phyloP scores from a whole-genome alignment of 2,888 invertebrate species.

The Agrilus cyanescens region DNA sequence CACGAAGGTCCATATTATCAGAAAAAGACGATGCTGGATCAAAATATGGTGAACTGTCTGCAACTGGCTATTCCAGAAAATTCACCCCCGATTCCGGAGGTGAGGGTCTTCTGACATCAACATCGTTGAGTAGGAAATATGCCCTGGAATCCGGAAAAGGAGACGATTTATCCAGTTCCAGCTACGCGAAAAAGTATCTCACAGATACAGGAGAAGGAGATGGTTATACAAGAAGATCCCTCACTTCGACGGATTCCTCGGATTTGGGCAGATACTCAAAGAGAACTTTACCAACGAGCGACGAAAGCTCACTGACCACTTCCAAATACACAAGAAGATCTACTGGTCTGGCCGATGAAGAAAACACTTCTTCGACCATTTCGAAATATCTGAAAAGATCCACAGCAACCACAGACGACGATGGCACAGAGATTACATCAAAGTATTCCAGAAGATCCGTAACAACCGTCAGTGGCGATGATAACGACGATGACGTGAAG shows the following conservation, averaged over 20 bases:
- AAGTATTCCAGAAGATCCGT: constrained; percentile 8
- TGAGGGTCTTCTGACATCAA: constrained; percentile 3
- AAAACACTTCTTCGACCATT: constrained; percentile 11
- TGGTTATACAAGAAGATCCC: constrained; percentile 5
- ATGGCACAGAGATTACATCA: constrained; percentile 3
- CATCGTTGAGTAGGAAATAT: constrained; percentile 4
- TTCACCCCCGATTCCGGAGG: constrained; percentile 2
- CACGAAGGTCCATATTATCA: constrained; percentile 14
- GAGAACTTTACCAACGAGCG: constrained; percentile 19
- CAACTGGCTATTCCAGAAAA: constrained; percentile 2
- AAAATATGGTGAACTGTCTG: constrained; percentile 10
- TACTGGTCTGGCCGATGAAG: constrained; percentile 6
- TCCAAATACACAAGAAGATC: constrained; percentile 10
- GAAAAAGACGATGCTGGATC: constrained; percentile 7
- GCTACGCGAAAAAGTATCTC: constrained; percentile 7
- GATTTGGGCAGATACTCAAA: constrained; percentile 18
- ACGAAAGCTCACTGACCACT: constrained; percentile 15
- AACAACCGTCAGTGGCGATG: constrained; percentile 6
- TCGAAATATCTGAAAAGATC: constrained; percentile 9
- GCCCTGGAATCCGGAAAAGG: constrained; percentile 6
- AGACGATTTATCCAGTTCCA: constrained; percentile 6
- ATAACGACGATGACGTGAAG: constrained; percentile 6
- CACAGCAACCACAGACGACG: constrained; percentile 6
- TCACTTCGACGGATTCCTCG: constrained; percentile 4
- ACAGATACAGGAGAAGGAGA: constrained; percentile 8